Evolutionary conservation across 2,113 vertebrate genomes (phyloP).

Genomic region (Cranoglanis bouderius): DNA sequence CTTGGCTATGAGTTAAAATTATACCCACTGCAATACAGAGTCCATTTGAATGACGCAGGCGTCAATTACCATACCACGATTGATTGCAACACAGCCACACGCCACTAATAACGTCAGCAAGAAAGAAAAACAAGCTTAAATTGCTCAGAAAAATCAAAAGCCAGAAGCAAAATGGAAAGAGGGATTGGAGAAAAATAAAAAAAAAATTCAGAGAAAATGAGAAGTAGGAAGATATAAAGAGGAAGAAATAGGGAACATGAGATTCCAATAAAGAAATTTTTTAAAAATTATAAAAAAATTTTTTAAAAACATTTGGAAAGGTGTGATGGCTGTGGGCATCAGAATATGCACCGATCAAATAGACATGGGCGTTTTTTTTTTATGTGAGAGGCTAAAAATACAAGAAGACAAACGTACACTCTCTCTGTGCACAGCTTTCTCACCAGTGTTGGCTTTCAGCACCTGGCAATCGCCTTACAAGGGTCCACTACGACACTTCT

Average conservation of each 20-base stretch:
- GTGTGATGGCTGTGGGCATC: not conserved
- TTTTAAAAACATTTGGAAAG: not conserved
- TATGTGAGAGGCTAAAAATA: slow-evolving; percentile 54
- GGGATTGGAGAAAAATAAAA: not conserved
- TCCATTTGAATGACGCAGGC: slow-evolving; percentile 36
- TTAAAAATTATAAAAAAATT: not conserved
- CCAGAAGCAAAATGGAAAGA: slow-evolving; percentile 39
- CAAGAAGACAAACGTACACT: slow-evolving; percentile 47
- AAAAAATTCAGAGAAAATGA: slow-evolving; percentile 1
- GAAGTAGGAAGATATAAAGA: slow-evolving; percentile 25
- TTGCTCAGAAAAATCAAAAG: slow-evolving; percentile 53
- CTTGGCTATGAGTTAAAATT: not conserved
- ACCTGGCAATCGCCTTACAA: slow-evolving; percentile 53
- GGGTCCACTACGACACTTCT: slow-evolving; percentile 34
- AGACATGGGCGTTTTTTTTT: slow-evolving; percentile 34
- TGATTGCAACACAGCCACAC: slow-evolving; percentile 39
- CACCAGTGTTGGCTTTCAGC: slow-evolving; percentile 63
- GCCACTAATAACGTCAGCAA: slow-evolving; percentile 59
- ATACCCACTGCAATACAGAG: not conserved
- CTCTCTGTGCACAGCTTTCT: slow-evolving; percentile 55
- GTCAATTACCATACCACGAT: slow-evolving; percentile 45
- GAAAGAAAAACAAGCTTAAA: slow-evolving; percentile 52
- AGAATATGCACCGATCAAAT: not conserved
- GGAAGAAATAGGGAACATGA: slow-evolving; percentile 1
- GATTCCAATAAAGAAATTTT: not conserved